Conservation (phyloP, 2,797 vertebrate species). For the Lophius americanus region DNA sequence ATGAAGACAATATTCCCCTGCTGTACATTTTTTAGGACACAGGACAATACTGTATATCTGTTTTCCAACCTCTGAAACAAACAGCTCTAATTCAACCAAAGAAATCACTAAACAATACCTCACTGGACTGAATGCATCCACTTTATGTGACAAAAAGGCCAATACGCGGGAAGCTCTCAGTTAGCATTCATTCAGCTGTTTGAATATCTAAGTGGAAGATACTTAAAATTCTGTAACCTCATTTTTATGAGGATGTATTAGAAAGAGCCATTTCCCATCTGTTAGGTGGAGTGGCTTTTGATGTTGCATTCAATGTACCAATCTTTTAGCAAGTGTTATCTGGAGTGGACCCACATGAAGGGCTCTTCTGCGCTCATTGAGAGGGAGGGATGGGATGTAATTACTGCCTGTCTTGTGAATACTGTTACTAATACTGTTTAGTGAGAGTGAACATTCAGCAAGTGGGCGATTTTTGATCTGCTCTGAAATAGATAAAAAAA, state of each 20-base stretch:
- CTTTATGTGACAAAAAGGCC: constrained; percentile 31
- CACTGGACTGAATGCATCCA: constrained; percentile 4
- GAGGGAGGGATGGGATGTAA: constrained; percentile 62
- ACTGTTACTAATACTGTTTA: constrained; percentile 31
- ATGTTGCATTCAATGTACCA: constrained; percentile 65
- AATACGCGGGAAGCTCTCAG: constrained; percentile 35
- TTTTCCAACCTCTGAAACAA: constrained; percentile 7
- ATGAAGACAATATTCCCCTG: background rate
- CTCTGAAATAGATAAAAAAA: too few species aligned
- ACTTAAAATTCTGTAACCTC: constrained; percentile 34
- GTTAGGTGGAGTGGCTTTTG: constrained; percentile 65
- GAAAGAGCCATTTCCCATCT: constrained; percentile 55
- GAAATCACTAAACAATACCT: constrained; percentile 19
- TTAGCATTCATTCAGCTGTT: constrained; percentile 9
- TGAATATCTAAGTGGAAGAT: constrained; percentile 41
- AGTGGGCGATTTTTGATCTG: background rate
- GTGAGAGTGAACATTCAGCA: constrained; percentile 21
- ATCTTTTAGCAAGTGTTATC: constrained; percentile 72
- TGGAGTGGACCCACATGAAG: constrained; percentile 58
- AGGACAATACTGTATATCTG: background rate
- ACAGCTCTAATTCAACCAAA: background rate
- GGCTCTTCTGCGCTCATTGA: constrained; percentile 64
- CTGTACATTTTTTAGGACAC: constrained; percentile 8
- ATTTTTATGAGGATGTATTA: constrained; percentile 44
- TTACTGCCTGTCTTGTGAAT: constrained; percentile 36